phyloP scores from a whole-genome alignment of 1,140 invertebrate genomes.

The Drosophila murphyi region DNA sequence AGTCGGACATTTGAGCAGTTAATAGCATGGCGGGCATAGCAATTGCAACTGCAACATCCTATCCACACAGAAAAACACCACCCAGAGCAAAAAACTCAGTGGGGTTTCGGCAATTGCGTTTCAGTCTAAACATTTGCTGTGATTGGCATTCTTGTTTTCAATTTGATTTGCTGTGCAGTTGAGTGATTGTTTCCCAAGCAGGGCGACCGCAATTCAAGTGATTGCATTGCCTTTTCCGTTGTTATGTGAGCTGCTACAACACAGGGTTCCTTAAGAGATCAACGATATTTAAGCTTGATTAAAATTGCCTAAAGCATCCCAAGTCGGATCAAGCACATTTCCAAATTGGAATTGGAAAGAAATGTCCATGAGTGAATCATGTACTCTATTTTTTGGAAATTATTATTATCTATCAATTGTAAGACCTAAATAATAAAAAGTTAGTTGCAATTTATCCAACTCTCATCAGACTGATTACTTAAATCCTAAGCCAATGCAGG shows the following conservation, averaged over 20 bases:
- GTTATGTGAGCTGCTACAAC: background rate
- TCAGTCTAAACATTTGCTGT: conserved; percentile 48
- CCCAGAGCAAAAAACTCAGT: background rate
- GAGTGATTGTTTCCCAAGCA: conserved; percentile 14
- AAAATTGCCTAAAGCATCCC: too few relatives aligned
- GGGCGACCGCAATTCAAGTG: conserved; percentile 12
- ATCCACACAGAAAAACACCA: background rate
- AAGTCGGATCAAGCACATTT: too few relatives aligned
- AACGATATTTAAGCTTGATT: too few relatives aligned
- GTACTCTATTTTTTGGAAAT: too few relatives aligned
- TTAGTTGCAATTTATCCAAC: too few relatives aligned
- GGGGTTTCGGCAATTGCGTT: conserved; percentile 31
- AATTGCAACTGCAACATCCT: conserved; percentile 29
- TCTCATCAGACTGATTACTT: too few relatives aligned
- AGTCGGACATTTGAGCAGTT: conserved; percentile 56
- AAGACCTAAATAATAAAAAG: too few relatives aligned
- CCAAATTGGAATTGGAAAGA: too few relatives aligned
- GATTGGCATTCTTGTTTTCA: conserved; percentile 69
- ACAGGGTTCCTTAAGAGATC: too few relatives aligned
- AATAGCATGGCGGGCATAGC: conserved; percentile 42
- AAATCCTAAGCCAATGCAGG: too few relatives aligned
- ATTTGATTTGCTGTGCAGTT: conserved; percentile 45
- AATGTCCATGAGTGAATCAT: too few relatives aligned
- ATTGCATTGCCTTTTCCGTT: conserved; percentile 19
- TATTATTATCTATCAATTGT: too few relatives aligned